These are phyloP conservation scores for Orthosia gothica DNA, from an alignment of 2,888 invertebrate genomes.

Conservation along the genomic window DNA sequence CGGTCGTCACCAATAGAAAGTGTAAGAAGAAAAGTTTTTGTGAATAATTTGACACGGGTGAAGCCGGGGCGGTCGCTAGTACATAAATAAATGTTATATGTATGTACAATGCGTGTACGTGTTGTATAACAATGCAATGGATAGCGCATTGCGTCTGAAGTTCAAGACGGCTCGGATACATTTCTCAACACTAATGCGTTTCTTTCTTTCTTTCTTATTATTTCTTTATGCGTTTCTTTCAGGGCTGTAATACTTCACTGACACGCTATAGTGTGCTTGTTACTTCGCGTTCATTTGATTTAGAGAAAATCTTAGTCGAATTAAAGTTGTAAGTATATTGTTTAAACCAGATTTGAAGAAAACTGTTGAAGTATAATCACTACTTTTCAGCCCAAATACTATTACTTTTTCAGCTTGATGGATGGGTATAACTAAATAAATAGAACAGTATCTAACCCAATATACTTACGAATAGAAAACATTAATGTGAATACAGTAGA, in stretches of 20 bases:
- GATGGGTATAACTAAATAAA: background rate
- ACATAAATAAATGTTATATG: background rate
- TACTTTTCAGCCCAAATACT: too few relatives aligned
- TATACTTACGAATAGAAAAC: background rate
- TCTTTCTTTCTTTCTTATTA: slow-evolving; percentile 15
- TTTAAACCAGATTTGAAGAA: background rate
- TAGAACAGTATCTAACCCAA: background rate
- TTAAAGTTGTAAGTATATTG: background rate
- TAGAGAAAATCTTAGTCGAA: background rate
- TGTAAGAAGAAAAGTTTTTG: too few relatives aligned
- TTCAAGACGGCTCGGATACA: slow-evolving; percentile 23
- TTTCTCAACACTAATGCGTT: slow-evolving; percentile 57
- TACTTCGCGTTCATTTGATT: slow-evolving; percentile 1
- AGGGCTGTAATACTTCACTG: slow-evolving; percentile 38
- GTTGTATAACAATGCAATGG: slow-evolving; percentile 15
- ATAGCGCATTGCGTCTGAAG: slow-evolving; percentile 40
- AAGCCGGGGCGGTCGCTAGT: too few relatives aligned
- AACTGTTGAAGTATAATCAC: background rate
- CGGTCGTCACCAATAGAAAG: too few relatives aligned
- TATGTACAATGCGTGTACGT: slow-evolving; percentile 1
- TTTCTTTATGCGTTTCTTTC: slow-evolving; percentile 27
- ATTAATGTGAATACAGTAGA: too few relatives aligned
- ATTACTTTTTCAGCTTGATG: too few relatives aligned
- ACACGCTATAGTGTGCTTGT: slow-evolving; percentile 23
- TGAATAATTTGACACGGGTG: too few relatives aligned